Conservation (phyloP, 1,140 invertebrate genomes). For the Halesus radiatus region DNA sequence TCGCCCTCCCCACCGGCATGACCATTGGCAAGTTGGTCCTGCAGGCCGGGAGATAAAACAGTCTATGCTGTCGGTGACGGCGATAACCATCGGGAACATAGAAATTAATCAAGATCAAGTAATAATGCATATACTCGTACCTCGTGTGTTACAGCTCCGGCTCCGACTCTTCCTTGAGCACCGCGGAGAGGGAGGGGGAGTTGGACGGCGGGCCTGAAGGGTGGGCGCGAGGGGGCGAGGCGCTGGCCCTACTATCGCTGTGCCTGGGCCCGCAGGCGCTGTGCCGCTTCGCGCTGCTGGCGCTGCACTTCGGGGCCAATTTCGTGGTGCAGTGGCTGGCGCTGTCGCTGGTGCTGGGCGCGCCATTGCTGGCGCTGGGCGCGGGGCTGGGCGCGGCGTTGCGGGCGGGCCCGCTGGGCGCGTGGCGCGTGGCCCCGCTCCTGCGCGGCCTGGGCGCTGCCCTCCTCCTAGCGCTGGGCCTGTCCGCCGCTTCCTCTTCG, state of each 20-base stretch:
- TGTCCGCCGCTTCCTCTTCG: slow-evolving; percentile 89
- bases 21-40: too few relatives aligned
- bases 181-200: slow-evolving; percentile 30
- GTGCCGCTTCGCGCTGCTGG: slow-evolving; percentile 88
- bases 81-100: too few relatives aligned
- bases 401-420: slow-evolving; percentile 87
- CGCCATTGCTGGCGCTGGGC: slow-evolving; percentile 88
- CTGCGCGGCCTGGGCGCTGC: slow-evolving; percentile 91
- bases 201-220: slow-evolving; percentile 60
- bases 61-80: too few relatives aligned
- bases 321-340: slow-evolving; percentile 92
- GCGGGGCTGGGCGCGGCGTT: slow-evolving; percentile 88
- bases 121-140: too few relatives aligned
- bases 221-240: slow-evolving; percentile 86
- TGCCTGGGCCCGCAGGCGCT: slow-evolving; percentile 91
- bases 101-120: too few relatives aligned
- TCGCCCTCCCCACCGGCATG: too few relatives aligned
- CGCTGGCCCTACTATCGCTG: slow-evolving; percentile 85
- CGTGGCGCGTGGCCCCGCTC: slow-evolving; percentile 94
- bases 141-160: slow-evolving; percentile 22
- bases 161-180: background rate
- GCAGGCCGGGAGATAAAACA: too few relatives aligned
- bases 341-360: slow-evolving; percentile 85
- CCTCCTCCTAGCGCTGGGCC: slow-evolving; percentile 82
- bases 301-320: slow-evolving; percentile 90